Evolutionary conservation across 1,140 invertebrate genomes (phyloP).

Genomic region (Lithobius niger): DNA sequence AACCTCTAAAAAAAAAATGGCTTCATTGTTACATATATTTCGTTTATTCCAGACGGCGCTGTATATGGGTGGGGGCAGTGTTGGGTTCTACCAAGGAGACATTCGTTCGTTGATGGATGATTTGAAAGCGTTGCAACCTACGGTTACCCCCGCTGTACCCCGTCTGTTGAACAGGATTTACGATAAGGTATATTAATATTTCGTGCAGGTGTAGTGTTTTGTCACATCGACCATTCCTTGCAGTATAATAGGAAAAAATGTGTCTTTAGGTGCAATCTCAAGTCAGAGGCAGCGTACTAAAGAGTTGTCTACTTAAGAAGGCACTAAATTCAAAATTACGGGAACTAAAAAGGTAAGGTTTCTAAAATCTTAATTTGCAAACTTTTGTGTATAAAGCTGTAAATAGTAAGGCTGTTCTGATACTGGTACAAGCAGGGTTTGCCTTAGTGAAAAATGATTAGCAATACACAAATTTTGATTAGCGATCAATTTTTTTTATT

Average conservation of each 20-base stretch:
- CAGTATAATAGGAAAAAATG: neutral
- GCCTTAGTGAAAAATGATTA: too few species aligned
- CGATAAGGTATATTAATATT: slow-evolving; percentile 45
- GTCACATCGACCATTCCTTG: neutral
- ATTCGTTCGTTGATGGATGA: slow-evolving; percentile 81
- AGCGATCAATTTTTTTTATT: too few species aligned
- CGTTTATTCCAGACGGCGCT: slow-evolving; percentile 39
- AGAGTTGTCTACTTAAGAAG: slow-evolving; percentile 65
- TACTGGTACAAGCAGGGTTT: too few species aligned
- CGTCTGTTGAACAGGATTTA: slow-evolving; percentile 85
- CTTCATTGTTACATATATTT: slow-evolving; percentile 7
- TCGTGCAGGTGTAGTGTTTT: neutral
- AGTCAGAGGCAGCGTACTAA: slow-evolving; percentile 58
- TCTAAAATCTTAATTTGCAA: too few species aligned
- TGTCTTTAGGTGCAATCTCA: slow-evolving; percentile 46
- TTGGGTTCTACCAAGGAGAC: slow-evolving; percentile 90
- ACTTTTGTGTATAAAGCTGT: too few species aligned
- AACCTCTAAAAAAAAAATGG: too few species aligned
- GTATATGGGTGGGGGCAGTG: slow-evolving; percentile 76
- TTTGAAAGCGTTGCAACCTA: slow-evolving; percentile 77
- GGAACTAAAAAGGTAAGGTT: slow-evolving; percentile 55
- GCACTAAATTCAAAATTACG: slow-evolving; percentile 68
- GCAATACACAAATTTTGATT: too few species aligned
- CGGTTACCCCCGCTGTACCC: slow-evolving; percentile 87
- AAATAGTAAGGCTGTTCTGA: too few species aligned